Conservation (phyloP, 2,888 invertebrate species). For the Sarcophaga rosellei region DNA sequence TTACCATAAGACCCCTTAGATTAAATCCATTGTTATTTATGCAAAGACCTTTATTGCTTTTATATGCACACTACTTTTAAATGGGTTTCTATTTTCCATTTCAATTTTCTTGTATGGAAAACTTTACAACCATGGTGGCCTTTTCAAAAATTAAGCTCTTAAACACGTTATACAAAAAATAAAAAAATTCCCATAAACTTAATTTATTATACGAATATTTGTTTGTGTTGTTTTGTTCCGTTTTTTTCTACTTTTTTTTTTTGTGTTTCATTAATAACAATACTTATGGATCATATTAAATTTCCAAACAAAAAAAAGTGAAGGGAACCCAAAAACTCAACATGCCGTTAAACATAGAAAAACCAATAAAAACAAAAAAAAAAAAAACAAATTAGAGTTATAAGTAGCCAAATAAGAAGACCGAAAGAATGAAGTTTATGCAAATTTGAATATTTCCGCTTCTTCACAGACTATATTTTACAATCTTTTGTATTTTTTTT, state of each 20-base stretch:
- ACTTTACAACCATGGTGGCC: slow-evolving; percentile 12
- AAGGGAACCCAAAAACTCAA: slow-evolving; percentile 44
- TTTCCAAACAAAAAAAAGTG: slow-evolving; percentile 41
- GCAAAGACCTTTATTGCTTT: too few species aligned
- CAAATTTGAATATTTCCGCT: slow-evolving; percentile 57
- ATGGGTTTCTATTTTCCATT: too few species aligned
- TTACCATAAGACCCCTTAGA: too few species aligned
- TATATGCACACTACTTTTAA: too few species aligned
- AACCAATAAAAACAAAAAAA: background rate
- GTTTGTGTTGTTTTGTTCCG: too few species aligned
- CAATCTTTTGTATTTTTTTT: slow-evolving; percentile 13
- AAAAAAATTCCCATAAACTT: slow-evolving; percentile 36
- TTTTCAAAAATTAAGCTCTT: background rate
- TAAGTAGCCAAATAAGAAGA: background rate
- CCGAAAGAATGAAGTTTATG: slow-evolving; percentile 49
- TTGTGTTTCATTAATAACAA: background rate
- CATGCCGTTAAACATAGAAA: slow-evolving; percentile 14
- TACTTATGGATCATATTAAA: slow-evolving; percentile 26
- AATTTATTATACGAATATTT: background rate
- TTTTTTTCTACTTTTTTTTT: background rate
- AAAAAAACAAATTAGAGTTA: background rate
- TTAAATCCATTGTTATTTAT: too few species aligned
- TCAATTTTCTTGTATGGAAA: background rate
- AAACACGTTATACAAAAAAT: slow-evolving; percentile 36
- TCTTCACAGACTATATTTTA: slow-evolving; percentile 6